Percentiles rank a stretch among this genome's conserved stretches.
phyloP scores from a whole-genome alignment of 1,140 invertebrate species.

The Artemia franciscana region DNA sequence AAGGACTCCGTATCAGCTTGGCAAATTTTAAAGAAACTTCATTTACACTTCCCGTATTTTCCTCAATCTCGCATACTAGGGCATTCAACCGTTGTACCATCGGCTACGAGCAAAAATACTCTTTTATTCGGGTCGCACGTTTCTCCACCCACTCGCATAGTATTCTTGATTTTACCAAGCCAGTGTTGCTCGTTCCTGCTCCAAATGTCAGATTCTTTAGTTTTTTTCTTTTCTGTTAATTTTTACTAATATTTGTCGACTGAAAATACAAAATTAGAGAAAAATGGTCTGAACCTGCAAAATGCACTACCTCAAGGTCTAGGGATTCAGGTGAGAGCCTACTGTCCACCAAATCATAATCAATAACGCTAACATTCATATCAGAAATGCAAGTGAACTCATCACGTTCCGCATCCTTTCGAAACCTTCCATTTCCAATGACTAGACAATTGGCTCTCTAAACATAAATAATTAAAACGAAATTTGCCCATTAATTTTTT shows the following conservation, averaged over 20 bases:
- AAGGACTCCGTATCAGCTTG: no score
- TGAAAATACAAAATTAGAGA: background rate
- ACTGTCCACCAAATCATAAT: background rate
- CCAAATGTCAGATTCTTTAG: background rate
- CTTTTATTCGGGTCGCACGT: no score
- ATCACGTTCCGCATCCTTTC: background rate
- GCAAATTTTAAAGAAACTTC: no score
- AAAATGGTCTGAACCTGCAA: background rate
- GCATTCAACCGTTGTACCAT: no score
- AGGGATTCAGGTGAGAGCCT: background rate
- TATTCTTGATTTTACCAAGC: no score
- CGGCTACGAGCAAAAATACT: no score
- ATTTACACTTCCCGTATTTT: no score
- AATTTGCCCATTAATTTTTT: no score
- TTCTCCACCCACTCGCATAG: no score
- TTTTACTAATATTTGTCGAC: background rate
- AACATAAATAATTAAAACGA: no score
- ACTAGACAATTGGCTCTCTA: no score
- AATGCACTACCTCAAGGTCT: background rate
- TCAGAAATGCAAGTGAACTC: background rate
- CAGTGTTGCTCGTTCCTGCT: background rate
- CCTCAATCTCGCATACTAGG: no score
- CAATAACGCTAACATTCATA: background rate
- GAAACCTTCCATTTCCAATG: background rate
- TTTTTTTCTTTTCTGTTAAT: background rate